Base-by-base conservation (phyloP, 2,113 vertebrate genomes). In the Malurus alboscapulatus region DNA sequence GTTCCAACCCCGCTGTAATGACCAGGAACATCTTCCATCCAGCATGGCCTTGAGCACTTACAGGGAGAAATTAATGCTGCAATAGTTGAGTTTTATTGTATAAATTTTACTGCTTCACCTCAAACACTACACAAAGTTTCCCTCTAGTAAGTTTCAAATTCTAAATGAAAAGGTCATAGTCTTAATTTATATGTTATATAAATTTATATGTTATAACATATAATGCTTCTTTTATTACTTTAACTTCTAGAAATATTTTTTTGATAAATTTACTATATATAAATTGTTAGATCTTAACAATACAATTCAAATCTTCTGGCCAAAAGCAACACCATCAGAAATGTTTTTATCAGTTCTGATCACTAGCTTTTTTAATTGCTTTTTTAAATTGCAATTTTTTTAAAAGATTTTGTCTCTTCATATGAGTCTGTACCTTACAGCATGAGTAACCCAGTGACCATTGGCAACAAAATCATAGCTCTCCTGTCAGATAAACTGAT, bases 1-100 rank as follows among this genome's bases (percentile, higher is more conserved):
- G 3, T 40, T 45, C 30, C 12, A 67, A 4, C 0, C 1, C 8
- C 27, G 3, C 6, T 40, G 13, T 17, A 27, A 8, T 38, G 12
- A 18, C 32, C 68, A 67, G 29, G 29, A 17, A 34, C 9, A 17
- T 45, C 11, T 40, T 61, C 20, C 13, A 32, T 40, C 30, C 21
- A 53, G 3, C 4, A 18, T 58, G 18, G 53, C 6, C 8, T 7
- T 74, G 17, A 65, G 42, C 10, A 18, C 1, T 44, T 40, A 5
- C 6, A 32, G 19, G 19, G 13, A 83, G 9, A 7, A 80, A 65
- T 5, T 73, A 72, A 44, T 30, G 21, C 3, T 76, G 18, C 18
- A 65, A 42, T 51, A 55, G 76, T 73, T 77, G 42, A 17, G 36
- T 84, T 78, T 84, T 24, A 19, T 74, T 73, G 20, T 44, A 57